Evolutionary conservation across 2,888 invertebrate species (phyloP).

Genomic region (Corbicula japonica): DNA sequence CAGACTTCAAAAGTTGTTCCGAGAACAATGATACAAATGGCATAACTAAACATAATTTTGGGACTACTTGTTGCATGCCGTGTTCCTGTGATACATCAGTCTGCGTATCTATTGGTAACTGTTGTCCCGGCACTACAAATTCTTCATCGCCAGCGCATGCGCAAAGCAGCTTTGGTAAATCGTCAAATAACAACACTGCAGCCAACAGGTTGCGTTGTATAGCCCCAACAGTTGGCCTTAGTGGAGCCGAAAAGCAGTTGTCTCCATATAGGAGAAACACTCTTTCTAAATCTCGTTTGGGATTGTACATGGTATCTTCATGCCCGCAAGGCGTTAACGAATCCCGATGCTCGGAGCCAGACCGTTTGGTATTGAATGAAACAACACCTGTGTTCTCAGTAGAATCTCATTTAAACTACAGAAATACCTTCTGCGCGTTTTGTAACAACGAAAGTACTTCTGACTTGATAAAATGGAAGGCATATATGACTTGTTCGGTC

Average conservation of each 20-base stretch:
- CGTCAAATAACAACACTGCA: too few species aligned
- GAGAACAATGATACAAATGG: too few species aligned
- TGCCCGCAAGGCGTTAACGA: slow-evolving; percentile 25
- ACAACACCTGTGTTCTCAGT: slow-evolving; percentile 33
- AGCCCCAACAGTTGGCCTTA: too few species aligned
- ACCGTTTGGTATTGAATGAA: slow-evolving; percentile 26
- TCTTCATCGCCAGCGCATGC: background rate
- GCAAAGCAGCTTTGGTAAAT: too few species aligned
- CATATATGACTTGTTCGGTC: slow-evolving; percentile 46
- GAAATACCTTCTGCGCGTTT: slow-evolving; percentile 51
- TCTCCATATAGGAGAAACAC: too few species aligned
- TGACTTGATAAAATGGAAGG: slow-evolving; percentile 40
- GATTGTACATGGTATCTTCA: slow-evolving; percentile 30
- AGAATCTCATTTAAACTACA: slow-evolving; percentile 25
- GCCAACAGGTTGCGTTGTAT: too few species aligned
- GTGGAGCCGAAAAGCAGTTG: too few species aligned
- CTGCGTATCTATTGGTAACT: slow-evolving; percentile 28
- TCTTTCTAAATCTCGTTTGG: slow-evolving; percentile 18
- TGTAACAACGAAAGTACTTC: slow-evolving; percentile 36
- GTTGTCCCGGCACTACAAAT: slow-evolving; percentile 32
- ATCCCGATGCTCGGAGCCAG: slow-evolving; percentile 37
- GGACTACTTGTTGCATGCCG: slow-evolving; percentile 27
- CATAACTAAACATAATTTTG: background rate
- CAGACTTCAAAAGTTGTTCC: too few species aligned
- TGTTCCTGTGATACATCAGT: slow-evolving; percentile 36